phyloP scores from a whole-genome alignment of 2,888 invertebrate genomes.

The Dryomyza anilis region DNA sequence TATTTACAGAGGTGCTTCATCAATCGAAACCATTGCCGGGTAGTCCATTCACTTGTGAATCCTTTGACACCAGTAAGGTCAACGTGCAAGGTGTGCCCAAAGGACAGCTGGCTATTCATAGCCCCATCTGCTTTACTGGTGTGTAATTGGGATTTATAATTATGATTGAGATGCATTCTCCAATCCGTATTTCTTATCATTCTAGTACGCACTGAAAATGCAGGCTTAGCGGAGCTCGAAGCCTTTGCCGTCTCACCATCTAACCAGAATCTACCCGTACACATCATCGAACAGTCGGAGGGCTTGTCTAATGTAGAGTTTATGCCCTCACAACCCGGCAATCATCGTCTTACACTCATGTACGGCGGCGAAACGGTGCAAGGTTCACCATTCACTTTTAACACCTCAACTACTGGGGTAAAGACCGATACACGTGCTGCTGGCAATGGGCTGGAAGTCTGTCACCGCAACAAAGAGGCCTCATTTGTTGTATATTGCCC shows the following conservation, averaged over 20 bases:
- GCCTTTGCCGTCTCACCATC: conserved; percentile 87
- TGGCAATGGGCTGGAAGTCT: conserved; percentile 72
- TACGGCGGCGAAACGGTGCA: conserved; percentile 70
- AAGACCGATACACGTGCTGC: conserved; percentile 66
- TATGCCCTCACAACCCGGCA: conserved; percentile 79
- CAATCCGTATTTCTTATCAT: neutral
- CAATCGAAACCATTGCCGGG: conserved; percentile 88
- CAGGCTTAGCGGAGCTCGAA: conserved; percentile 84
- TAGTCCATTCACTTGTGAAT: conserved; percentile 92
- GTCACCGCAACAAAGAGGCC: conserved; percentile 73
- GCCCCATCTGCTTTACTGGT: conserved; percentile 82
- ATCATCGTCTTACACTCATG: conserved; percentile 69
- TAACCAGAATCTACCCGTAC: conserved; percentile 81
- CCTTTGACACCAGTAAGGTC: conserved; percentile 86
- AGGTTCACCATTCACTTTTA: conserved; percentile 66
- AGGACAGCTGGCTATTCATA: conserved; percentile 79
- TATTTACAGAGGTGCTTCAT: conserved; percentile 80
- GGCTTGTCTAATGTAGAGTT: conserved; percentile 77
- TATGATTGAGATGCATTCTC: neutral
- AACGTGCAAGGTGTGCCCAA: conserved; percentile 77
- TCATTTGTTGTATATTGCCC: conserved; percentile 69
- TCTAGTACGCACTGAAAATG: conserved; percentile 78
- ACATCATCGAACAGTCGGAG: conserved; percentile 74
- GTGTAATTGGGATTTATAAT: conserved; percentile 49
- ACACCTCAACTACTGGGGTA: conserved; percentile 67